These are phyloP conservation scores for Monopis laevigella DNA, from an alignment of 2,888 invertebrate species.

Conservation along the genomic window DNA sequence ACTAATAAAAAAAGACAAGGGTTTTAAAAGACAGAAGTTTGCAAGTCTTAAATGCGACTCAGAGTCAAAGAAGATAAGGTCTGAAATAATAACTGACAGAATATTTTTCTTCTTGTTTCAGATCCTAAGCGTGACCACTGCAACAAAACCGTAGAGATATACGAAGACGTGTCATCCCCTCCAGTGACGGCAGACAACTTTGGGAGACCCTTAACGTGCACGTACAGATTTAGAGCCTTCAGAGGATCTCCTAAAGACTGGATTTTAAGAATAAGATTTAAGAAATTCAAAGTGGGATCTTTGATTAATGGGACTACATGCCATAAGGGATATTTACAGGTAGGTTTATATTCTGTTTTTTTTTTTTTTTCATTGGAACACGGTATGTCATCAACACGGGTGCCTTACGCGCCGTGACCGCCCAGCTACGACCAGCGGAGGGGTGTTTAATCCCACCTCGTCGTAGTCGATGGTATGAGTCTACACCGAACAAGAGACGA, in stretches of 20 bases:
- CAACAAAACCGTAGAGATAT: conserved; percentile 93
- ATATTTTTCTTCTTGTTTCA: too few relatives aligned
- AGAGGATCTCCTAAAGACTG: conserved; percentile 89
- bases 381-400: too few relatives aligned
- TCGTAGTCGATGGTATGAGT: too few relatives aligned
- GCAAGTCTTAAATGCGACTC: too few relatives aligned
- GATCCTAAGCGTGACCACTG: conserved; percentile 86
- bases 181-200: conserved; percentile 84
- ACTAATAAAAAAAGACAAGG: too few relatives aligned
- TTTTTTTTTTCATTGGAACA: too few relatives aligned
- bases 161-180: conserved; percentile 90
- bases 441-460: too few relatives aligned
- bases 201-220: conserved; percentile 88
- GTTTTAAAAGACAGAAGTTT: too few relatives aligned
- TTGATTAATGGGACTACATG: conserved; percentile 88
- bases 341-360: too few relatives aligned
- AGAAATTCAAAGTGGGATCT: conserved; percentile 91
- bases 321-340: conserved; percentile 90
- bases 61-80: neutral
- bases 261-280: conserved; percentile 88
- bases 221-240: conserved; percentile 86
- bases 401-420: too few relatives aligned
- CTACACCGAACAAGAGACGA: too few relatives aligned
- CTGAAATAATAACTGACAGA: neutral
- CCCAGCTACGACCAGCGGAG: too few relatives aligned